Conservation (phyloP, 2,888 invertebrate species). For the Ophioninae sp. region DNA sequence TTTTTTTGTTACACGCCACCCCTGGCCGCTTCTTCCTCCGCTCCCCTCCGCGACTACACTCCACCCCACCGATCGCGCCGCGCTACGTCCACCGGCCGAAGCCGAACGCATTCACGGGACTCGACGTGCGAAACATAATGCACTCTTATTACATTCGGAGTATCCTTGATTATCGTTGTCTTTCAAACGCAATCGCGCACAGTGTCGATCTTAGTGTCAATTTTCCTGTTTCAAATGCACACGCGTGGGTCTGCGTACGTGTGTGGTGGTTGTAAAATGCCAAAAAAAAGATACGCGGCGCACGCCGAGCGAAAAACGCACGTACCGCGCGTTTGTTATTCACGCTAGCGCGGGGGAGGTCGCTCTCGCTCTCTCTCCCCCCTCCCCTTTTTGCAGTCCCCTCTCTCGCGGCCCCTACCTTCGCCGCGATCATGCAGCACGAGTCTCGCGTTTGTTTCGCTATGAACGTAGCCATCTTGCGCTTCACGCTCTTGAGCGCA, state of each 20-base stretch:
- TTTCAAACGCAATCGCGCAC: background rate
- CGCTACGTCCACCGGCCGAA: conserved; percentile 28
- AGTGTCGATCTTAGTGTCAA: background rate
- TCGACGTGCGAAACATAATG: conserved; percentile 24
- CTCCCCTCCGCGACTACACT: background rate
- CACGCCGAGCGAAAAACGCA: conserved; percentile 56
- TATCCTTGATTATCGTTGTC: no score
- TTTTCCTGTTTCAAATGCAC: background rate
- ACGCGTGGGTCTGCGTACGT: background rate
- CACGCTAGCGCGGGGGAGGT: conserved; percentile 63
- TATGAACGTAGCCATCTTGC: conserved; percentile 74
- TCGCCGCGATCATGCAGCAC: conserved; percentile 18
- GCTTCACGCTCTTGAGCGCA: conserved; percentile 68
- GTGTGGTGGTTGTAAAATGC: background rate
- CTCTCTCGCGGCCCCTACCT: background rate
- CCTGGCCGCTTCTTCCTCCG: conserved; percentile 33
- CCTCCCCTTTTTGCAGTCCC: background rate
- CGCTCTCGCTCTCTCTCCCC: background rate
- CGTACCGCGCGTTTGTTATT: conserved; percentile 73
- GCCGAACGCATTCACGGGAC: conserved; percentile 26
- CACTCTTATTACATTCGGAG: background rate
- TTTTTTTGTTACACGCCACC: conserved; percentile 27
- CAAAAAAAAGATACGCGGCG: conserved; percentile 1
- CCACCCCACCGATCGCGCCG: background rate
- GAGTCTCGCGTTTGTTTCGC: conserved; percentile 75